These are phyloP conservation scores for Drosophila testacea DNA, from an alignment of 2,888 invertebrate genomes.

Conservation along the genomic window DNA sequence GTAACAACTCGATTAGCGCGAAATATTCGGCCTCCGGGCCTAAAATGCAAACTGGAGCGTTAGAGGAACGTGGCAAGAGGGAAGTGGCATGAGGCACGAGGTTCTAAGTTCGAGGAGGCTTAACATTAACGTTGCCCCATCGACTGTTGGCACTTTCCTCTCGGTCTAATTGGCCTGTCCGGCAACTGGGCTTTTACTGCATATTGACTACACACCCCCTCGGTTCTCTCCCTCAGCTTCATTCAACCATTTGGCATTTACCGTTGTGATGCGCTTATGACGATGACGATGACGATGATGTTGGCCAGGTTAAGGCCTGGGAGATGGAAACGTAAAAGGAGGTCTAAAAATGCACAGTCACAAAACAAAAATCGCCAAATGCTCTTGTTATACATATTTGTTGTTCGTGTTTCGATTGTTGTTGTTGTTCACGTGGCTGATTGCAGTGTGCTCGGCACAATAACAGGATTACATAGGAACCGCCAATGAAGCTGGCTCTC, in stretches of 20 bases:
- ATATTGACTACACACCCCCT: slow-evolving; percentile 53
- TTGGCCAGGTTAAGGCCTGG: slow-evolving; percentile 10
- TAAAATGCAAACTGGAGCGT: slow-evolving; percentile 66
- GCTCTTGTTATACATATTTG: slow-evolving; percentile 24
- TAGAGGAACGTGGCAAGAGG: slow-evolving; percentile 28
- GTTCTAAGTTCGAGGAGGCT: slow-evolving; percentile 24
- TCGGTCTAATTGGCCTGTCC: slow-evolving; percentile 66
- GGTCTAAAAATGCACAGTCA: slow-evolving; percentile 45
- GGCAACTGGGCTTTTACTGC: slow-evolving; percentile 66
- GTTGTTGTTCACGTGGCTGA: slow-evolving; percentile 55
- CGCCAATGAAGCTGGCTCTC: slow-evolving; percentile 22
- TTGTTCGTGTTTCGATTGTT: slow-evolving; percentile 26
- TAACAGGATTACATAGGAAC: slow-evolving; percentile 69
- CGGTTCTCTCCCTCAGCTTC: not conserved
- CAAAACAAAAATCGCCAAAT: slow-evolving; percentile 47
- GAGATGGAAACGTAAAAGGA: not conserved
- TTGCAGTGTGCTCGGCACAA: slow-evolving; percentile 65
- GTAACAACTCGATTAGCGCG: slow-evolving; percentile 81
- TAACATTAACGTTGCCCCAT: slow-evolving; percentile 53
- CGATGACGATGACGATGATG: slow-evolving; percentile 49
- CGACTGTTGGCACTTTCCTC: slow-evolving; percentile 59
- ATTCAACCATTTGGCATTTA: slow-evolving; percentile 43
- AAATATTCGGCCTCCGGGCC: slow-evolving; percentile 62
- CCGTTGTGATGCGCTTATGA: slow-evolving; percentile 72
- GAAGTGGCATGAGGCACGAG: slow-evolving; percentile 1